phyloP scores from a whole-genome alignment of 2,113 vertebrate genomes.

The Prionailurus viverrinus region DNA sequence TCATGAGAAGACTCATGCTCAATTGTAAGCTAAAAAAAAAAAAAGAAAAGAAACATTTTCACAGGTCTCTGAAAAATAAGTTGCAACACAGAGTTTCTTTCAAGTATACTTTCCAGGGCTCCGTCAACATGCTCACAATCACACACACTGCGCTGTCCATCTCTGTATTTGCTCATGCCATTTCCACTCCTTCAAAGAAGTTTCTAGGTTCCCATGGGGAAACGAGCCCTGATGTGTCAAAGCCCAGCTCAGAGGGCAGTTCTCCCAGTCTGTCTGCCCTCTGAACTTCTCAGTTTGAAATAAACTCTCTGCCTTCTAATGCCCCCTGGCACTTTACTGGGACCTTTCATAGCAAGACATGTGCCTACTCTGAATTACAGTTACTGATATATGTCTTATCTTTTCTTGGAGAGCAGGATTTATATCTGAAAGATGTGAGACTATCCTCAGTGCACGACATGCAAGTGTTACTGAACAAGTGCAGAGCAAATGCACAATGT shows the following conservation, averaged over 20 bases:
- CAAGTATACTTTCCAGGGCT: background rate
- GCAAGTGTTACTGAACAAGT: background rate
- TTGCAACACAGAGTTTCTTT: background rate
- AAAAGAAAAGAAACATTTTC: slow-evolving; percentile 58
- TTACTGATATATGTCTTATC: background rate
- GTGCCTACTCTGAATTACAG: background rate
- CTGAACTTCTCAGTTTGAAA: slow-evolving; percentile 4
- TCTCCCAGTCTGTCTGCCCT: background rate
- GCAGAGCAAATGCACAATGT: background rate
- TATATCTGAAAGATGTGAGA: background rate
- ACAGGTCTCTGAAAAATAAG: slow-evolving; percentile 53
- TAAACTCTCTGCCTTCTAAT: background rate
- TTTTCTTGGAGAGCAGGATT: background rate
- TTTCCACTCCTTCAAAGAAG: slow-evolving; percentile 7
- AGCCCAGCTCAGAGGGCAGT: background rate
- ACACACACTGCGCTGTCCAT: background rate
- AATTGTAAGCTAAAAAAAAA: slow-evolving; percentile 81
- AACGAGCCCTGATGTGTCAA: background rate
- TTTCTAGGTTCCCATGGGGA: background rate
- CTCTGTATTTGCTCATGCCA: background rate
- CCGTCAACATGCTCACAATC: background rate
- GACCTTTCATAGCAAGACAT: background rate
- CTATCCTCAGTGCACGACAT: background rate
- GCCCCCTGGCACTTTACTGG: background rate
- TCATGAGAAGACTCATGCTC: slow-evolving; percentile 97